Evolutionary conservation across 2,888 invertebrate genomes (phyloP).

Genomic region (Thalpophila matura): DNA sequence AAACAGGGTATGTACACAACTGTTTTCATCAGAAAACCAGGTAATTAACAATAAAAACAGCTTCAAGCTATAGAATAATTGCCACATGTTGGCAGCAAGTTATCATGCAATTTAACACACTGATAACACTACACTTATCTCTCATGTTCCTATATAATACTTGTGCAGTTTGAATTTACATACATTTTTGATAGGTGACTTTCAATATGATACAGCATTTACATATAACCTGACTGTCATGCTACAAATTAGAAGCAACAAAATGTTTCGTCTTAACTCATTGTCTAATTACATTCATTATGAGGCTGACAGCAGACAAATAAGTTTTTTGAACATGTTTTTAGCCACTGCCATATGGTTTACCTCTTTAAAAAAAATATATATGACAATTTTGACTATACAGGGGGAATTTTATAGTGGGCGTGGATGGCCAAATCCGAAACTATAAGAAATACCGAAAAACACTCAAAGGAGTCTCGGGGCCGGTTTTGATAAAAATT

Average conservation of each 20-base stretch:
- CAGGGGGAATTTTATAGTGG: too few species aligned
- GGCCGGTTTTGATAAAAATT: too few species aligned
- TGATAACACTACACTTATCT: conserved; percentile 54
- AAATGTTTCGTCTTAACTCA: conserved; percentile 8
- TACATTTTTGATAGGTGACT: conserved; percentile 24
- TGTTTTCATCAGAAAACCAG: neutral
- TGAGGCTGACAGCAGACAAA: too few species aligned
- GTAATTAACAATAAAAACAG: conserved; percentile 14
- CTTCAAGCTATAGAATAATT: conserved; percentile 32
- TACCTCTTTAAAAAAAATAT: too few species aligned
- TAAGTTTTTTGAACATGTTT: too few species aligned
- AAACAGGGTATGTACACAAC: neutral
- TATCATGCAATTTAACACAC: conserved; percentile 59
- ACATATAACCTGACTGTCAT: conserved; percentile 1
- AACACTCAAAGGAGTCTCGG: too few species aligned
- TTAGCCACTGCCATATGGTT: too few species aligned
- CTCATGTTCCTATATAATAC: conserved; percentile 21
- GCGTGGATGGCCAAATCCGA: too few species aligned
- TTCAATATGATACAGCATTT: conserved; percentile 26
- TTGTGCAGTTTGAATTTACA: conserved; percentile 10
- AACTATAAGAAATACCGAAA: too few species aligned
- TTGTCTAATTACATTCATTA: conserved; percentile 4
- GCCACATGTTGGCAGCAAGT: conserved; percentile 24
- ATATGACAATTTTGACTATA: too few species aligned
- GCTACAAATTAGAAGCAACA: conserved; percentile 12